A percentile compares a stretch with the other conserved stretches of the same genome.
These are phyloP conservation scores for Colinus virginianus DNA, from an alignment of 2,113 vertebrate genomes.

Conservation along the genomic window DNA sequence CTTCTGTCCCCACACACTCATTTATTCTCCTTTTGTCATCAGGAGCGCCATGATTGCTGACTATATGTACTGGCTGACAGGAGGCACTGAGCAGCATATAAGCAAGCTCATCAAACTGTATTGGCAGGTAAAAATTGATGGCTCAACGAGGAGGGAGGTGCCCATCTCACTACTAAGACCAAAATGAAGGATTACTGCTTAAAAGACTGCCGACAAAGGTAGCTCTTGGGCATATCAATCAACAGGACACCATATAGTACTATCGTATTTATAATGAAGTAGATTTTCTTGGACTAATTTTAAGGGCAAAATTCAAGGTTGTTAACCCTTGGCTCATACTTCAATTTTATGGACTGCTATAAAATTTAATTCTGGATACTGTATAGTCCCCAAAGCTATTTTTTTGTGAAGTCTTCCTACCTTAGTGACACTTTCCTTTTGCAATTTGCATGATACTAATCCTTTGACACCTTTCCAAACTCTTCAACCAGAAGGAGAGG, in stretches of 20 bases:
- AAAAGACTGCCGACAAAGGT: conserved; percentile 83
- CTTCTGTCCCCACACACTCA: not conserved
- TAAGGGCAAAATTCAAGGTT: conserved; percentile 77
- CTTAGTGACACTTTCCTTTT: conserved; percentile 6
- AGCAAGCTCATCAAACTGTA: conserved; percentile 89
- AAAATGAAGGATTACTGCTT: conserved; percentile 85
- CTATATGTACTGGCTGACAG: conserved; percentile 83
- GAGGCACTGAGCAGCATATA: conserved; percentile 73
- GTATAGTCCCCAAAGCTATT: conserved; percentile 58
- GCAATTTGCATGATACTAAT: conserved; percentile 51
- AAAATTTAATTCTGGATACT: conserved; percentile 70
- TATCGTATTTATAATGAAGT: conserved; percentile 79
- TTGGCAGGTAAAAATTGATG: conserved; percentile 88
- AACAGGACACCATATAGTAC: conserved; percentile 62
- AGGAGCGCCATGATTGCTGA: conserved; percentile 87
- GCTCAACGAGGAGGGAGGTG: conserved; percentile 59
- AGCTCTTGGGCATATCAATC: conserved; percentile 83
- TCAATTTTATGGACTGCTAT: conserved; percentile 75
- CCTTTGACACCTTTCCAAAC: conserved; percentile 52
- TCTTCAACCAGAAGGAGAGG: conserved; percentile 45
- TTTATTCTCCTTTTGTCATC: conserved; percentile 75
- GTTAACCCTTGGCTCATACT: conserved; percentile 74
- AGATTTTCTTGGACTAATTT: conserved; percentile 75
- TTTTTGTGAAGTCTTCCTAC: conserved; percentile 55
- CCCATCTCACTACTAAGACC: conserved; percentile 76